Base-by-base conservation (phyloP, 2,797 vertebrate species). In the Xiphorhynchus erythropygius region DNA sequence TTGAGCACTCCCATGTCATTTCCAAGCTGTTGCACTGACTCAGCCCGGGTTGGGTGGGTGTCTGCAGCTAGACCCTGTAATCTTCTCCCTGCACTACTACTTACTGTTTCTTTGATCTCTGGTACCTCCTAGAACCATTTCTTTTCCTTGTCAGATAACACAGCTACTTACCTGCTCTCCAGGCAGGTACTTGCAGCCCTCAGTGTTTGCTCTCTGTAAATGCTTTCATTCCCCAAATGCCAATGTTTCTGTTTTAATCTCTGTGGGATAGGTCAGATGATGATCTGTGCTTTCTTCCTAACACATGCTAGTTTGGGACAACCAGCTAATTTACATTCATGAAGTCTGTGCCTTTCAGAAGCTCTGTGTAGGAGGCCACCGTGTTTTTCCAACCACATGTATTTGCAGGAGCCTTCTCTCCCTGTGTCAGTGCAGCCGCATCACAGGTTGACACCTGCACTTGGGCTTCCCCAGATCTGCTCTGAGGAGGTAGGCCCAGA, bases 71-170 rank as follows among this genome's bases (percentile, higher is more conserved):
- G 6, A 62, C 59, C 44, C 80, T 95, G 86, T 86, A 57, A 86
- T 88, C 69, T 85, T 46, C 46, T 88, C 32, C 60, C 44, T 73
- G 63, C 63, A 73, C 24, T 84, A 25, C 57, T 90, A 17, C n/a
- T 84, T 87, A 27, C 5, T 5, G 18, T 55, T 27, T 64, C 89
- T 92, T 92, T 92, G 67, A 83, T 94, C 84, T 87, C 65, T 55
- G 23, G n/a, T 67, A 80, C 78, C 55, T 94, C 55, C 76, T 74
- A 50, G 69, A 76, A 69, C 73, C 76, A 46, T 82, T 90, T 84
- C 65, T 89, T 89, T 73, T 24, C 37, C 46, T 64, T 62, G 57
- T 60, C 64, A 88, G 65, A 46, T 84, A 89, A 47, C 65, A 32
- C 69, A 89, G 42, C 82, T 80, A 41, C 57, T 60, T 78, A 64